Percentiles rank a stretch among this genome's conserved stretches.
phyloP scores from a whole-genome alignment of 2,888 invertebrate genomes.

The Ormia ochracea region DNA sequence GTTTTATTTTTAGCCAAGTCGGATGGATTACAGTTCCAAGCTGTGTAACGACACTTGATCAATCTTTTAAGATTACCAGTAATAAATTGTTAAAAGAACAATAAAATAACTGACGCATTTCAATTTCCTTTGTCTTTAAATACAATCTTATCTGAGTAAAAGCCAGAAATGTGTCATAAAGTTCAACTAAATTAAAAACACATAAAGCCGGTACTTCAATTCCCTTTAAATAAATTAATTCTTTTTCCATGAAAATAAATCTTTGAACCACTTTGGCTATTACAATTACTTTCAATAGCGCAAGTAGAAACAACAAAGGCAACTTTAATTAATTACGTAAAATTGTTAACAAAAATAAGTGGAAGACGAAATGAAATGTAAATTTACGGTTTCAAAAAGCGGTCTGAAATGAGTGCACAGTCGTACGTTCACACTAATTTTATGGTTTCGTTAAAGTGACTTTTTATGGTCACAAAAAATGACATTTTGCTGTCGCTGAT shows the following conservation, averaged over 20 bases:
- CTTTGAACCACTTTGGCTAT: neutral
- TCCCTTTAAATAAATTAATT: neutral
- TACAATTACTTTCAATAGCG: neutral
- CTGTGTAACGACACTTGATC: too few relatives aligned
- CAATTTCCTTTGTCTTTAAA: neutral
- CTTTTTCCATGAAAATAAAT: neutral
- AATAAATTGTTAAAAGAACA: neutral
- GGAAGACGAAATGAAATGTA: neutral
- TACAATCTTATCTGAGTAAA: neutral
- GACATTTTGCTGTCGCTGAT: conserved; percentile 42
- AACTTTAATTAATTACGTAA: conserved; percentile 9
- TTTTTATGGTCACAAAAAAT: conserved; percentile 25
- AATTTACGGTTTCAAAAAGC: neutral
- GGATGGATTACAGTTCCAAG: too few relatives aligned
- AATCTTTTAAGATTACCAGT: too few relatives aligned
- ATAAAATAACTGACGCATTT: neutral
- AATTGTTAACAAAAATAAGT: neutral
- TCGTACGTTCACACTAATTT: neutral
- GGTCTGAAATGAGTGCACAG: neutral
- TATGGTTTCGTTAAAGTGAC: neutral
- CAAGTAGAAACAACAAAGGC: neutral
- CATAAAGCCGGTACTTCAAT: neutral
- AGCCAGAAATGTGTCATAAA: neutral
- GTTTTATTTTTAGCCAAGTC: too few relatives aligned
- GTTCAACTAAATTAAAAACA: neutral